These are phyloP conservation scores for Monopis laevigella DNA, from an alignment of 2,888 invertebrate species.

Conservation along the genomic window DNA sequence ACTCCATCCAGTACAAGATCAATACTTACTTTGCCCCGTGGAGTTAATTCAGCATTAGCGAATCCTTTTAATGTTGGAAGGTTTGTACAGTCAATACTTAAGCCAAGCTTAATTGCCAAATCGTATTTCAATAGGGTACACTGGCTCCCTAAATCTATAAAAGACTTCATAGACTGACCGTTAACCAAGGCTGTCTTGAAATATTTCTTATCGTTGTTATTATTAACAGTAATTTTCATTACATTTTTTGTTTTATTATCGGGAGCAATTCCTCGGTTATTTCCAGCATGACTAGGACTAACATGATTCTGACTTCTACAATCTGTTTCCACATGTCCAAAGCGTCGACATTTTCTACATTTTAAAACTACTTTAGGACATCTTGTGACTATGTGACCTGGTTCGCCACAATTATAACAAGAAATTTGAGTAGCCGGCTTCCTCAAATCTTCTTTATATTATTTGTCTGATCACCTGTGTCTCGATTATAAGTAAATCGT, in stretches of 20 bases:
- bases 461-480: no score
- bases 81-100: neutral
- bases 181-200: neutral
- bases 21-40: neutral
- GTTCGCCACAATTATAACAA: slow-evolving; percentile 12
- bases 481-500: neutral
- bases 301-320: neutral
- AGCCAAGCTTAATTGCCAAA: neutral
- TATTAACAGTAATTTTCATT: neutral
- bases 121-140: neutral
- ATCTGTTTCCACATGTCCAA: slow-evolving; percentile 4
- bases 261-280: neutral
- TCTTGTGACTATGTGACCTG: neutral
- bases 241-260: neutral
- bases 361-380: slow-evolving; percentile 7
- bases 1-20: neutral
- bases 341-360: slow-evolving; percentile 4
- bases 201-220: neutral
- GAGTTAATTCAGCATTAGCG: neutral
- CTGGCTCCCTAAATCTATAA: slow-evolving; percentile 9
- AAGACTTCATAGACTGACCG: slow-evolving; percentile 2
- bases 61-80: slow-evolving; percentile 5
- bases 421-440: no score
- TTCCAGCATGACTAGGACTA: neutral
- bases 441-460: no score